phyloP scores from a whole-genome alignment of 2,113 vertebrate genomes.

The Anoura caudifer region DNA sequence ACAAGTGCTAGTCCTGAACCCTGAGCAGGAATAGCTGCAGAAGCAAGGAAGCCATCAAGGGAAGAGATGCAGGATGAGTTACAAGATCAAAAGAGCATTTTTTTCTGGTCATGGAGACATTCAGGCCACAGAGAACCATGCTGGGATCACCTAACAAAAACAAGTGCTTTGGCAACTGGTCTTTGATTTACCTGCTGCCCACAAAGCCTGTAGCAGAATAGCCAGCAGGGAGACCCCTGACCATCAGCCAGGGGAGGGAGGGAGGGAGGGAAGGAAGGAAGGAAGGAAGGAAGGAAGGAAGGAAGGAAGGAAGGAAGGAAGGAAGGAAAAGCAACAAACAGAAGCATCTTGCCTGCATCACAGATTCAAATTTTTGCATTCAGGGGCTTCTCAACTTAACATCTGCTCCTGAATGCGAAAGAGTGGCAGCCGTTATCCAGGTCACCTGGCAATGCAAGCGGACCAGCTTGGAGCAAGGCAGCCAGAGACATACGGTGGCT shows the following conservation, averaged over 20 bases:
- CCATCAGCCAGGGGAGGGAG: not conserved
- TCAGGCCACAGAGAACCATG: not conserved
- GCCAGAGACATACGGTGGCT: constrained; percentile 35
- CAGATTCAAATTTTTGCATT: constrained; percentile 54
- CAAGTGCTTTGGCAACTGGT: constrained; percentile 9
- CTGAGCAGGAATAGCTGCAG: not conserved
- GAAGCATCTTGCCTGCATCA: constrained; percentile 19
- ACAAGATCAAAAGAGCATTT: not conserved
- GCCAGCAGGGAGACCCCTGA: not conserved
- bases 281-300: too few species aligned
- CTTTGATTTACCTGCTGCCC: constrained; percentile 41
- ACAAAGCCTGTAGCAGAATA: not conserved
- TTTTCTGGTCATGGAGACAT: constrained; percentile 23
- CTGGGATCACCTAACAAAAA: constrained; percentile 28
- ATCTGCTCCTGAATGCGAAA: constrained; percentile 66
- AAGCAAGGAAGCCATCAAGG: not conserved
- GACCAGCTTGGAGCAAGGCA: constrained; percentile 52
- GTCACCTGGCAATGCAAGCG: constrained; percentile 58
- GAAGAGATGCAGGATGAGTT: not conserved
- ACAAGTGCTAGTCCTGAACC: not conserved
- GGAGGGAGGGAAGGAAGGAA: too few species aligned
- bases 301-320: too few species aligned
- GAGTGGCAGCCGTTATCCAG: constrained; percentile 23
- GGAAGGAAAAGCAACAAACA: not conserved
- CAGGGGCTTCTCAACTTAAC: constrained; percentile 38